Base-by-base conservation (phyloP, 2,113 vertebrate species). In the Bostrychus sinensis region DNA sequence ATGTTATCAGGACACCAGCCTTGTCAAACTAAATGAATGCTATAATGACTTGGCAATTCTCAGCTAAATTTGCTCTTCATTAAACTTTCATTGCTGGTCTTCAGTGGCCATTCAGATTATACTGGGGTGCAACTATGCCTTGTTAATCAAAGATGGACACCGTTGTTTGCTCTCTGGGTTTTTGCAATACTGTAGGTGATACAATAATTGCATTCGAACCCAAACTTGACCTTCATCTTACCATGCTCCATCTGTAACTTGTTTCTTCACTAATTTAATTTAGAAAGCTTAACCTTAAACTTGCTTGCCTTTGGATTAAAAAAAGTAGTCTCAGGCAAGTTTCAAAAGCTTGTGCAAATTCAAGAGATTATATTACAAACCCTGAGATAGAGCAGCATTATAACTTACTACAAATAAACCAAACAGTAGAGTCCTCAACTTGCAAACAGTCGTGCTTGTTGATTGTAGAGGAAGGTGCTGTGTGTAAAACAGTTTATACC, bases 401-500 rank as follows among this genome's bases (percentile, higher is more conserved):
- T 10, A 9, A n/a, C 41, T 57, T 2, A 20, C 6, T 38, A 38
- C 58, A 38, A 66, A 57, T 61, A 34, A 43, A 53, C 28, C 25
- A 8, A 46, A 43, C 17, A 43, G 23, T 25, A 22, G 13, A 12
- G 20, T 55, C 41, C 54, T 38, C 7, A 22, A 39, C 17, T n/a
- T 41, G 20, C 22, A 43, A 56, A 37, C 50, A 65, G 56, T 56
- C 48, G 55, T 60, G 48, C 59, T 26, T 45, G 63, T 75, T 64
- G 51, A 57, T 74, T 26, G 28, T 17, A 20, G 46, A 32, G 12
- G 11, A 22, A 58, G 30, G 42, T 23, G 17, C 23, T 4, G 6
- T n/a, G 60, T 54, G 50, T 65, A 46, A 61, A 67, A 56, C 19
- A 56, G 30, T 57, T 10, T 57, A 43, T 13, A 39, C 60, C 59